Conservation (phyloP, 2,113 vertebrate species). For the Gymnobelideus leadbeateri region DNA sequence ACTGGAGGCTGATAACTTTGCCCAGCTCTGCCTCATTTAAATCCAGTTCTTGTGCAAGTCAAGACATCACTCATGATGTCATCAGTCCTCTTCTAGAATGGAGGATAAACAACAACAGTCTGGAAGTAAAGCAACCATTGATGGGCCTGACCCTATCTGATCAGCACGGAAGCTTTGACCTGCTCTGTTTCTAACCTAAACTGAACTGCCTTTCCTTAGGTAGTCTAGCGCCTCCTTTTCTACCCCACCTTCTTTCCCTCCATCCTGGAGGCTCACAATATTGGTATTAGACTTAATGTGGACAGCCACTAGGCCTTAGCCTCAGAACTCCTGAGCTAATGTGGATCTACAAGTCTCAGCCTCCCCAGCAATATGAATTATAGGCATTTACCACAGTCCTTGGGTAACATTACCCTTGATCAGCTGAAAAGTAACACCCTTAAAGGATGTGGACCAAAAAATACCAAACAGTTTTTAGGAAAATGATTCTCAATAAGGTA, state of each 20-base stretch:
- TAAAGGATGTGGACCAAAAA: neutral
- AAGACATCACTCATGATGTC: too few species aligned
- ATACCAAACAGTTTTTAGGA: neutral
- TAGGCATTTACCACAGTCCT: neutral
- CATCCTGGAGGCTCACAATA: neutral
- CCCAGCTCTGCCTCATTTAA: too few species aligned
- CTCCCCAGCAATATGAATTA: neutral
- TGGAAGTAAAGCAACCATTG: neutral
- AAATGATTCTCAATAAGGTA: neutral
- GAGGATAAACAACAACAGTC: too few species aligned
- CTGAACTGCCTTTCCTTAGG: neutral
- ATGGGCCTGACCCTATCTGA: neutral
- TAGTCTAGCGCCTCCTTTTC: neutral
- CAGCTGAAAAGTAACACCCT: too few species aligned
- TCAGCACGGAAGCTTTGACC: neutral
- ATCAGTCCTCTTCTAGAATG: too few species aligned
- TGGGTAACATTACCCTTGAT: neutral
- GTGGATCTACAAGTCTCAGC: neutral
- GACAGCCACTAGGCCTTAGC: neutral
- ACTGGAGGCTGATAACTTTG: too few species aligned
- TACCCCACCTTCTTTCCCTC: too few species aligned
- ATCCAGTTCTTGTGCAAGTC: too few species aligned
- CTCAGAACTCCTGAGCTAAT: neutral
- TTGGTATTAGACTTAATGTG: neutral
- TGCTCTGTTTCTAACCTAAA: neutral